Percentiles rank a stretch among this genome's conserved stretches.
phyloP scores from a whole-genome alignment of 2,888 invertebrate genomes.

The Leptogaster cylindrica region DNA sequence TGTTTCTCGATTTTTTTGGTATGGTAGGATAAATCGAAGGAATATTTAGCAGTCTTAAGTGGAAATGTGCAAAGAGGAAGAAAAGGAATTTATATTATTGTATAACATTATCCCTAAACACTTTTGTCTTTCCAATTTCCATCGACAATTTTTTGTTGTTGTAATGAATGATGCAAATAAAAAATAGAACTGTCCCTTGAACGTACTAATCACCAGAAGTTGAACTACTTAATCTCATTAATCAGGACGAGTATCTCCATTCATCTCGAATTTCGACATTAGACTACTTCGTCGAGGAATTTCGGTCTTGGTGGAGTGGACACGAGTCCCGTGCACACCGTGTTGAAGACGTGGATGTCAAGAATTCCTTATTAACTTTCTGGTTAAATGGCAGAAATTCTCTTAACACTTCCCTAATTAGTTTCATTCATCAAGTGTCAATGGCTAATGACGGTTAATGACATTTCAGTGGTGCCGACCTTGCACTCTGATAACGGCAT shows the following conservation, averaged over 20 bases:
- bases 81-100: no score
- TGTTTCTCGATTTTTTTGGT: no score
- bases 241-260: neutral
- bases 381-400: neutral
- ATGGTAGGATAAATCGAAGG: no score
- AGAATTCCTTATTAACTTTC: neutral
- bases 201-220: neutral
- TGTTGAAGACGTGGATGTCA: neutral
- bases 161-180: no score
- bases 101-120: no score
- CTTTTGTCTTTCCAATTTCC: no score
- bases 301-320: neutral
- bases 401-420: constrained; percentile 7
- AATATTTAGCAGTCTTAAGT: no score
- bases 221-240: neutral
- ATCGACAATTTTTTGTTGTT: no score
- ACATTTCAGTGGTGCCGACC: neutral
- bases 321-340: neutral
- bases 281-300: neutral
- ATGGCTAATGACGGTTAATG: neutral
- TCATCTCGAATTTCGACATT: neutral
- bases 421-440: neutral
- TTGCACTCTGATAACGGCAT: constrained; percentile 7
- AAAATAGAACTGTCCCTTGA: no score
- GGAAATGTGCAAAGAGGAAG: no score